Evolutionary conservation across 2,888 invertebrate genomes (phyloP).

Genomic region (Ophioninae sp.): DNA sequence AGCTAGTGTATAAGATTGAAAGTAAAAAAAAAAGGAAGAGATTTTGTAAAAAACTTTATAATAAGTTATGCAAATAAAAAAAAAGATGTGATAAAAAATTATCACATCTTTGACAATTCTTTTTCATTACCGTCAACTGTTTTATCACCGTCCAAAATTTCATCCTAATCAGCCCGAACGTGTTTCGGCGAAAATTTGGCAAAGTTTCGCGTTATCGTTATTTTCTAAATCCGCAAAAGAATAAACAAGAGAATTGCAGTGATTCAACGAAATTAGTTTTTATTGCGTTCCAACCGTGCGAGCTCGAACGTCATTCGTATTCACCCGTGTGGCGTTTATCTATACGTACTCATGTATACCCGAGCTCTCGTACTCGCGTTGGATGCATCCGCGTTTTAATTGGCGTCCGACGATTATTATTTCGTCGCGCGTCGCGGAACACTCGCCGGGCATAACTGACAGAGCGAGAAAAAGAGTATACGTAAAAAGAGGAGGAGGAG

Average conservation of each 20-base stretch:
- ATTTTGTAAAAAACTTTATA: no score
- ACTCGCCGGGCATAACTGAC: constrained; percentile 26
- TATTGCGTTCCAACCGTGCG: neutral
- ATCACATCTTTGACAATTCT: neutral
- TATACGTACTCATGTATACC: neutral
- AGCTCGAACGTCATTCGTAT: neutral
- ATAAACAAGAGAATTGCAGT: neutral
- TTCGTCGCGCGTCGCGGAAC: constrained; percentile 51
- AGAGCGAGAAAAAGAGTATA: constrained; percentile 12
- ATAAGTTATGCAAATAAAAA: no score
- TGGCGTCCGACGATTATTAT: constrained; percentile 58
- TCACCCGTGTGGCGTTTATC: neutral
- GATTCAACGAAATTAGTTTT: neutral
- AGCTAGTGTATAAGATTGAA: no score
- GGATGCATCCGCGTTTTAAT: constrained; percentile 56
- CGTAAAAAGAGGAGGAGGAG: no score
- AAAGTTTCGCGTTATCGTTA: neutral
- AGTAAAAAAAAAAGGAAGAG: no score
- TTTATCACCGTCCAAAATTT: neutral
- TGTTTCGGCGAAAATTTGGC: neutral
- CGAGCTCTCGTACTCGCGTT: neutral
- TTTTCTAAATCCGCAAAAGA: neutral
- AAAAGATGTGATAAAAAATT: no score
- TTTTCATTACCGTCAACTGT: neutral
- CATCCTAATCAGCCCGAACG: neutral